Percentiles rank a stretch among this genome's conserved stretches.
These are phyloP conservation scores for Tipula lateralis DNA, from an alignment of 2,888 invertebrate species.

Conservation along the genomic window DNA sequence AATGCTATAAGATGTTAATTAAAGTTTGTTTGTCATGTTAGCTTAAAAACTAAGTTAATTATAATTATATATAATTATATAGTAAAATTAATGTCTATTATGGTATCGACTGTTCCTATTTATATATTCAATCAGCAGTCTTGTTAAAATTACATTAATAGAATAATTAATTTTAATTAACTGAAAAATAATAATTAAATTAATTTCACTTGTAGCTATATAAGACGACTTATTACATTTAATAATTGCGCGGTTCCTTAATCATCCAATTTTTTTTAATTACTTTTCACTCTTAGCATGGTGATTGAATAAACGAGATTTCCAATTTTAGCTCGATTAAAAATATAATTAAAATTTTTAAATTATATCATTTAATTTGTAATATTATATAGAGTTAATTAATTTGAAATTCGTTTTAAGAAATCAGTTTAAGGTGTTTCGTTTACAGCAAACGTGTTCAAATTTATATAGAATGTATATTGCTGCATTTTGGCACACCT, in stretches of 20 bases:
- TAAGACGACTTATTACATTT: not conserved
- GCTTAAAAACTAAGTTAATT: not conserved
- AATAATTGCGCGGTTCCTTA: too few species aligned
- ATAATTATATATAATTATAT: not conserved
- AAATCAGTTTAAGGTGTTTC: too few species aligned
- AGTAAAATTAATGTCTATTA: too few species aligned
- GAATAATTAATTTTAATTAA: slow-evolving; percentile 24
- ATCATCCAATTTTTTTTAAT: too few species aligned
- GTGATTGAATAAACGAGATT: not conserved
- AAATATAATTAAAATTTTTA: too few species aligned
- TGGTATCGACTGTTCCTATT: not conserved
- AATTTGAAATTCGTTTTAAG: too few species aligned
- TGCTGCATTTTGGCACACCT: too few species aligned
- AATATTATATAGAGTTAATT: too few species aligned
- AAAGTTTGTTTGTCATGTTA: not conserved
- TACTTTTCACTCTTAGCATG: not conserved
- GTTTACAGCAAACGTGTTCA: too few species aligned
- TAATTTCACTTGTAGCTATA: not conserved
- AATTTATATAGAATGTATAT: too few species aligned
- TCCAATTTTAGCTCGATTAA: not conserved
- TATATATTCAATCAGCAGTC: not conserved
- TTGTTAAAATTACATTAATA: slow-evolving; percentile 2
- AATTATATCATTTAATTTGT: too few species aligned
- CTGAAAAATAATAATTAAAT: not conserved
- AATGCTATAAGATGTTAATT: not conserved